phyloP scores from a whole-genome alignment of 2,113 vertebrate genomes.

The Amphiprion ocellaris region DNA sequence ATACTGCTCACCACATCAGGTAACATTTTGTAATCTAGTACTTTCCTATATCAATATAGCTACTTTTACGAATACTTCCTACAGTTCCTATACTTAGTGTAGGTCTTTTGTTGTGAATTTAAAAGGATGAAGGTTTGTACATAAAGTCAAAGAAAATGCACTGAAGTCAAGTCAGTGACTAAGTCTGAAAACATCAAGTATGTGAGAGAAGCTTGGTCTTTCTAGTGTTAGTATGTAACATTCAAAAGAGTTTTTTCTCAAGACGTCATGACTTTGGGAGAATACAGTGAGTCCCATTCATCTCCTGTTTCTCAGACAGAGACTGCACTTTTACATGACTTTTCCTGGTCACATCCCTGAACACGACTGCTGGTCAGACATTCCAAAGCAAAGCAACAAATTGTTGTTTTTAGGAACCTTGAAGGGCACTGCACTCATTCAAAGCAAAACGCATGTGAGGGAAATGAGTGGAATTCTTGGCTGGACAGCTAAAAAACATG shows the following conservation, averaged over 20 bases:
- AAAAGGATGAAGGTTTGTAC: too few species aligned
- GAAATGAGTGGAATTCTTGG: constrained; percentile 29
- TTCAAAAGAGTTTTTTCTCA: background rate
- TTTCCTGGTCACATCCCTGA: constrained; percentile 6
- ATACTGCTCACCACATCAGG: too few species aligned
- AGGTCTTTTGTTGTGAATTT: too few species aligned
- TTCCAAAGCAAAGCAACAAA: constrained; percentile 43
- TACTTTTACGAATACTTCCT: too few species aligned
- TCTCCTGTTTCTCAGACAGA: background rate
- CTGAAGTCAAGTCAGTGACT: too few species aligned
- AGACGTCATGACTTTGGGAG: background rate
- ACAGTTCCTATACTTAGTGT: too few species aligned
- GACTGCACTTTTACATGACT: background rate
- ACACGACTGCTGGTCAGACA: constrained; percentile 28
- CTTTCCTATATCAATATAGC: too few species aligned
- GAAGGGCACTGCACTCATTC: constrained; percentile 7
- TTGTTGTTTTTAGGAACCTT: constrained; percentile 16
- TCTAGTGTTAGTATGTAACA: background rate
- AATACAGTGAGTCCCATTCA: background rate
- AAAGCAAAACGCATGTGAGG: constrained; percentile 13
- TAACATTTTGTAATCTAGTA: too few species aligned
- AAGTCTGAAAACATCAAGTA: constrained; percentile 1
- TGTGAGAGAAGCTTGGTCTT: background rate
- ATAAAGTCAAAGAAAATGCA: background rate
- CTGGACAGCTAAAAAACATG: background rate